Base-by-base conservation (phyloP, 2,797 vertebrate species). In the Hyperoplus immaculatus region DNA sequence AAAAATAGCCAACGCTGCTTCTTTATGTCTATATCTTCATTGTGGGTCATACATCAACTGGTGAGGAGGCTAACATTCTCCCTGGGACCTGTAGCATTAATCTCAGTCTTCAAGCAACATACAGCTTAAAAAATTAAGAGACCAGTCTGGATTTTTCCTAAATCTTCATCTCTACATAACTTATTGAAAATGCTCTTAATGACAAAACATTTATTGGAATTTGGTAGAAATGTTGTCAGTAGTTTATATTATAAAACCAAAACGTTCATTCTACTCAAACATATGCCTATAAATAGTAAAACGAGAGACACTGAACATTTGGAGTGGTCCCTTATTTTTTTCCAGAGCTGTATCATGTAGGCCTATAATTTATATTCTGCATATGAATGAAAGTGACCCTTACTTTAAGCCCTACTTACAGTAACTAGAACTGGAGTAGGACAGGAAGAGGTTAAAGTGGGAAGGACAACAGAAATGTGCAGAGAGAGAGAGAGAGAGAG, bases 371-470 rank as follows among this genome's bases (percentile, higher is more conserved):
- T 29, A 29, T 29, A 15, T 51, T 57, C 9, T 18, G n/a, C 56
- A 3, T n/a, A 71, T 71, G n/a, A 41, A 64, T 51, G 0, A 16
- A 14, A 43, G 58, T 16, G 21, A 57, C 6, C 3, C 1, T 36
- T 36, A 38, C 4, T 46, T 42, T 18, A 16, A 53, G 7, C 36
- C n/a, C 2, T 1, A 42, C 36, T 6, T 16, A 63, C 45, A 38
- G 7, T 55, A 46, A 60, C 2, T 11, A 5, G 49, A 65, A 29
- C 29, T 29, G 29, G 21, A 45, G 8, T 15, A 9, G 21, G 56
- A 47, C 57, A 75, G 11, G 14, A 39, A 68, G 15, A 61, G 21
- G 45, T 70, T 53, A 49, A 57, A 47, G 36, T n/a, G 43, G 36
- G 21, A 50, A 46, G 51, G 53, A 50, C 7, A 45, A 8, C 38